These are phyloP conservation scores for Erebia ligea DNA, from an alignment of 2,888 invertebrate species.

Conservation along the genomic window DNA sequence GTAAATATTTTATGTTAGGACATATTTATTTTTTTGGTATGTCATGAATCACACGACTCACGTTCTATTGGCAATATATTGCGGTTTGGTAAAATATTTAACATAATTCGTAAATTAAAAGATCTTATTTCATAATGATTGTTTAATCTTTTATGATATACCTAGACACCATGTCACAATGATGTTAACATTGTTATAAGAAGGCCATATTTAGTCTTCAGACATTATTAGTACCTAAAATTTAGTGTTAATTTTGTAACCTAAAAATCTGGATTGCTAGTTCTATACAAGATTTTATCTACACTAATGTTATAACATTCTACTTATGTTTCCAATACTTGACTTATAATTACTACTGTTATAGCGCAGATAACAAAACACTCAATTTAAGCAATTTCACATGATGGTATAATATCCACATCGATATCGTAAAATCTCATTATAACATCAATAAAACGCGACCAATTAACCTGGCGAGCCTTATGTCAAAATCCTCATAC, in stretches of 20 bases:
- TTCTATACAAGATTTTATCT: too few species aligned
- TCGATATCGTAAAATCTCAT: too few species aligned
- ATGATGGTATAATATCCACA: too few species aligned
- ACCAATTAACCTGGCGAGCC: too few species aligned
- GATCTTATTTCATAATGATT: not conserved
- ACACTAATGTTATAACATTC: too few species aligned
- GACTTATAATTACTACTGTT: too few species aligned
- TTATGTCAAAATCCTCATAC: too few species aligned
- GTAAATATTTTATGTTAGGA: not conserved
- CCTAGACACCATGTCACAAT: not conserved
- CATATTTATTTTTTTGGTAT: not conserved
- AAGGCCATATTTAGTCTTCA: not conserved
- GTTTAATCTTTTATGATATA: not conserved
- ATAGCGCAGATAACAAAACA: too few species aligned
- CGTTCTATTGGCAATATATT: not conserved
- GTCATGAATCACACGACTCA: not conserved
- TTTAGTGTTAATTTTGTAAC: not conserved
- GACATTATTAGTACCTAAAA: not conserved
- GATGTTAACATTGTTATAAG: not conserved
- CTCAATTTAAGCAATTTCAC: too few species aligned
- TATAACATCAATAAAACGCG: too few species aligned
- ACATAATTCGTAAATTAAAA: conserved; percentile 7
- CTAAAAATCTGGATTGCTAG: not conserved
- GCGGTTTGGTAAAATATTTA: not conserved
- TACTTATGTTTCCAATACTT: too few species aligned